Conservation (phyloP, 2,113 vertebrate genomes). For the Camelus bactrianus region DNA sequence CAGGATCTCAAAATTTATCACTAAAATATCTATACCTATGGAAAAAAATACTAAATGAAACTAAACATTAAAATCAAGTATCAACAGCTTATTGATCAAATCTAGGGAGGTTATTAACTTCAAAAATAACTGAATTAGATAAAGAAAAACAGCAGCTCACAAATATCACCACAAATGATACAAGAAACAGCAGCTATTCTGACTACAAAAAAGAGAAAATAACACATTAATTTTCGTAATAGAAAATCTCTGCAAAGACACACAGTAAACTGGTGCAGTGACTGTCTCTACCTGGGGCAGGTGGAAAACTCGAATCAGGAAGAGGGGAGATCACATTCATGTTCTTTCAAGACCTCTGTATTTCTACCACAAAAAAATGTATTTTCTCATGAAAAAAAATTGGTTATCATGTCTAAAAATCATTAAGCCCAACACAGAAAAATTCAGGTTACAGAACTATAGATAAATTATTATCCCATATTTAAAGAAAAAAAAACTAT, state of each 20-base stretch:
- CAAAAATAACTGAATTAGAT: not conserved
- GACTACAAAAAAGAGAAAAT: not conserved
- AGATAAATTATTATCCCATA: not conserved
- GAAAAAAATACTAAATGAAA: not conserved
- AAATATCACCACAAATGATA: not conserved
- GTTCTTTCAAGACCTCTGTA: not conserved
- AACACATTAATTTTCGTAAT: not conserved
- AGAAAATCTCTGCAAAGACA: not conserved
- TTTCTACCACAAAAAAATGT: not conserved
- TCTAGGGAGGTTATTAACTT: not conserved
- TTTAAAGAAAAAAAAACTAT: not conserved
- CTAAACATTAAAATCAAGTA: not conserved
- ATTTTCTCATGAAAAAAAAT: not conserved
- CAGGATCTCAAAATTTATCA: not conserved
- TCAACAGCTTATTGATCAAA: not conserved
- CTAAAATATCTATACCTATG: not conserved
- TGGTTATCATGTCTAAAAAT: not conserved
- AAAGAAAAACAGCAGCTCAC: not conserved
- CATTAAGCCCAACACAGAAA: not conserved
- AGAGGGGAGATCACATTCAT: not conserved
- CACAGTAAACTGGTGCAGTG: not conserved
- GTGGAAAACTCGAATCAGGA: not conserved
- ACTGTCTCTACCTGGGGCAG: not conserved
- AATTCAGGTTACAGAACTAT: not conserved
- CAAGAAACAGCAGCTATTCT: not conserved